These are phyloP conservation scores for Porites lutea DNA, from an alignment of 64 coral and sea anemone species.

Conservation along the genomic window DNA sequence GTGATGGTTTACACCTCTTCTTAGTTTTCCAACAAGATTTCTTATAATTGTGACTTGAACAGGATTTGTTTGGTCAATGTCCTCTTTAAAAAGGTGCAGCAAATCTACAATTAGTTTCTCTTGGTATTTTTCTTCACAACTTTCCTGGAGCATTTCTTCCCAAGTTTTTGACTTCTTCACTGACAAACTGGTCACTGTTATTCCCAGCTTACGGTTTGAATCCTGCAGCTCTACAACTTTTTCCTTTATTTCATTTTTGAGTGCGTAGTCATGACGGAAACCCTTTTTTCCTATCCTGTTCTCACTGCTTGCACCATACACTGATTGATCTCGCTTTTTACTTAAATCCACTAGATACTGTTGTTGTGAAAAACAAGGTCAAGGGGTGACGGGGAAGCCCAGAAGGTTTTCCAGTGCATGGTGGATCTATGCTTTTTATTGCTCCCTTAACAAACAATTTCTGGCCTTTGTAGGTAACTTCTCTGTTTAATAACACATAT, in stretches of 20 bases:
- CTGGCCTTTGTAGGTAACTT: neutral
- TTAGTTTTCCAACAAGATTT: too few relatives aligned
- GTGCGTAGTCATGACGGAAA: neutral
- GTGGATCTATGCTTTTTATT: neutral
- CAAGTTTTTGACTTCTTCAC: neutral
- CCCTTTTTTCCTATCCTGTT: neutral
- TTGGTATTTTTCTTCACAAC: neutral
- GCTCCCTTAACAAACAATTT: conserved; percentile 25
- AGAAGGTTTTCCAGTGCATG: too few relatives aligned
- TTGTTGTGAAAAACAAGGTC: too few relatives aligned
- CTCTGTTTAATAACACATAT: neutral
- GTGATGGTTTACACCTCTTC: neutral
- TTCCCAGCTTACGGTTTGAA: neutral
- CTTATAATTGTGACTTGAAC: too few relatives aligned
- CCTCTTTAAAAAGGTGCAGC: neutral
- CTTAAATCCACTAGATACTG: too few relatives aligned
- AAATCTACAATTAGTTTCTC: conserved; percentile 9
- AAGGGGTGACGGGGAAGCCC: too few relatives aligned
- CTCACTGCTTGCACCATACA: too few relatives aligned
- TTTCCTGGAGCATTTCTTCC: neutral
- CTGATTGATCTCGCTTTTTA: too few relatives aligned
- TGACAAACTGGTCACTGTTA: neutral
- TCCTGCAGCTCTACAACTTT: neutral
- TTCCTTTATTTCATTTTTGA: neutral
- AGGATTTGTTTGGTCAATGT: too few relatives aligned